Percentiles rank a stretch among this genome's conserved stretches.
phyloP scores from a whole-genome alignment of 2,888 invertebrate genomes.

The Eupithecia vulgata region DNA sequence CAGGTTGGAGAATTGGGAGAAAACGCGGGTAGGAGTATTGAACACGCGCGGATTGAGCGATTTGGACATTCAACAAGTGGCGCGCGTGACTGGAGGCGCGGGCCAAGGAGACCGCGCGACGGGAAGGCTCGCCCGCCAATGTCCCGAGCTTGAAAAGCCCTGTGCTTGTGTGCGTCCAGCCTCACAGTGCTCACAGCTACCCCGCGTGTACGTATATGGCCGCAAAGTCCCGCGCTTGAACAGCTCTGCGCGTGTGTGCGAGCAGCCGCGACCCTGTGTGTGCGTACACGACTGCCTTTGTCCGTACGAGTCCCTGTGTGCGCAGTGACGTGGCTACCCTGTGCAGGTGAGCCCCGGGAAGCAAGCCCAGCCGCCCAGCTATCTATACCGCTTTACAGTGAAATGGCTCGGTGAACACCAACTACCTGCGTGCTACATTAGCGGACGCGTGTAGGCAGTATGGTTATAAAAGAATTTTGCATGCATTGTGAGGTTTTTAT shows the following conservation, averaged over 20 bases:
- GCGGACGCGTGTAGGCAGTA: conserved; percentile 52
- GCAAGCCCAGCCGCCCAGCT: conserved; percentile 73
- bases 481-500: conserved; percentile 33
- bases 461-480: conserved; percentile 34
- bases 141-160: conserved; percentile 49
- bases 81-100: conserved; percentile 70
- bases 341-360: conserved; percentile 69
- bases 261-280: conserved; percentile 21
- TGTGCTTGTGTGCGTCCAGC: conserved; percentile 41
- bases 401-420: conserved; percentile 72
- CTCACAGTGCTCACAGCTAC: conserved; percentile 10
- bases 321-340: conserved; percentile 74
- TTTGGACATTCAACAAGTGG: conserved; percentile 80
- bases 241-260: conserved; percentile 43
- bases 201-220: conserved; percentile 23
- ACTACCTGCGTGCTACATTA: conserved; percentile 73
- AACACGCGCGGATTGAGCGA: conserved; percentile 65
- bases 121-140: conserved; percentile 81
- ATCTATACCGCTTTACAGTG: conserved; percentile 76
- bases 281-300: conserved; percentile 35
- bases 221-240: conserved; percentile 55
- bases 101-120: conserved; percentile 70
- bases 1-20: conserved; percentile 57
- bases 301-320: conserved; percentile 52
- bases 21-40: conserved; percentile 47